Evolutionary conservation across 2,797 vertebrate species (phyloP), one percentile per base, ranked within the genome.

Genomic region (Epinephelus coioides): DNA sequence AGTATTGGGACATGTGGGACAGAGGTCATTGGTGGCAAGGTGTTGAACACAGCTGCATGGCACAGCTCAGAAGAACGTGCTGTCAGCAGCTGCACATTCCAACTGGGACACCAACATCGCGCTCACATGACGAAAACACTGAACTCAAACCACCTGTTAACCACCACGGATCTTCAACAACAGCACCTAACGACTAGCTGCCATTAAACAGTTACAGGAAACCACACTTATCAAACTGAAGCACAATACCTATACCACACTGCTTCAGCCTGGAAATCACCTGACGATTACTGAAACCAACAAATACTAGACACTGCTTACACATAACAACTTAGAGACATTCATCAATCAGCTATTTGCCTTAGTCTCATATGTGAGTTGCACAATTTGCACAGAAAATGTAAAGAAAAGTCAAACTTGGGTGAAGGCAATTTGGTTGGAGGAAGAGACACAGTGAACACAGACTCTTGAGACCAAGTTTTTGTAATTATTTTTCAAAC

Each of bases 21-120:
- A 87, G 66, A 78, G 91, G 80, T 93, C 87, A 76, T 13, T 11
- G 9, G 30, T 27, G 70, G 47, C 68, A 60, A 75, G 56, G 73
- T 88, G 81, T 84, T 80, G 81, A 81, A 90, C 34, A 78, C 65
- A 86, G 63, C 73, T 46, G 21, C 76, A 68, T 50, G 66, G 76
- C 77, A 75, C 66, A 40, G 63, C 69, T 76, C 46, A 61, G 51
- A 59, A 46, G 54, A 83, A 78, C 65, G 62, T 69, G 14, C 0
- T 1, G 56, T 76, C 81, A 83, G 85, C 87, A 83, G 84, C 81
- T 82, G 87, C 69, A 63, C 17, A 27, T 5, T 68, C 75, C 54
- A 71, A 83, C 46, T 27, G 55, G n/a, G 67, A 72, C 23, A 72
- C 43, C 38, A 54, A 85, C 66, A 67, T 6, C 30, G 66, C 70